Evolutionary conservation across 2,888 invertebrate genomes (phyloP), one percentile per base, ranked within the genome.

Genomic region (Ommatoiulus sabulosus): DNA sequence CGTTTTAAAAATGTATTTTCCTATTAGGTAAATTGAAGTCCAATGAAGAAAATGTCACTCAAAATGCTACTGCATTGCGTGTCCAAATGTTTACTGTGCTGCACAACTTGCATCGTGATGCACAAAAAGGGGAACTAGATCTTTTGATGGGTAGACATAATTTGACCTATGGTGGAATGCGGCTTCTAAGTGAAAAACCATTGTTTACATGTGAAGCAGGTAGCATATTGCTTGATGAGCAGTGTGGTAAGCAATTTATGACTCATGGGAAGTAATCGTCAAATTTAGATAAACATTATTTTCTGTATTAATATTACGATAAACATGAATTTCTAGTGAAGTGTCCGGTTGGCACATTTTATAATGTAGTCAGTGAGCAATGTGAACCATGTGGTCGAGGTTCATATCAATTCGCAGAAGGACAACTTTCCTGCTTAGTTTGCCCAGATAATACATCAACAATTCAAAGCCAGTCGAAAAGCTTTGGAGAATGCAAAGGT

Each of bases 261-360:
- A 35, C n/a, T 72, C n/a, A 15, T 87, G 57, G 80, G 17, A 12
- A 87, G 12, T 52, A 24, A 12, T 12, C 17, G 15, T 63, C 2
- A 4, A 80, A 15, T 80, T 15, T 3, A 84, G 44, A 24, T 17
- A 17, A 43, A 44, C 1, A 43, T 15, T 35, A 35, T 80, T 43
- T 0, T 20, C 15, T 12, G 0, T 24, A 80, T 12, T 80, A 35
- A 80, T 43, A 10, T 43, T 15, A 15, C 15, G 12, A 43, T 35
- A 20, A 24, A 24, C 4, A 35, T 35, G 12, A 35, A 35, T 87
- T 91, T 92, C 12, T 91, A 95, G 95, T 95, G 7, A 94, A 94
- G 91, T 95, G 95, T 91, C 95, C 95, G 3, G 92, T 93, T 90
- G 95, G 95, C 17, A 95, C 95, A 0, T 95, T 94, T 91, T 95